Evolutionary conservation across 1,140 invertebrate species (phyloP).

Genomic region (Monomorium pharaonis): DNA sequence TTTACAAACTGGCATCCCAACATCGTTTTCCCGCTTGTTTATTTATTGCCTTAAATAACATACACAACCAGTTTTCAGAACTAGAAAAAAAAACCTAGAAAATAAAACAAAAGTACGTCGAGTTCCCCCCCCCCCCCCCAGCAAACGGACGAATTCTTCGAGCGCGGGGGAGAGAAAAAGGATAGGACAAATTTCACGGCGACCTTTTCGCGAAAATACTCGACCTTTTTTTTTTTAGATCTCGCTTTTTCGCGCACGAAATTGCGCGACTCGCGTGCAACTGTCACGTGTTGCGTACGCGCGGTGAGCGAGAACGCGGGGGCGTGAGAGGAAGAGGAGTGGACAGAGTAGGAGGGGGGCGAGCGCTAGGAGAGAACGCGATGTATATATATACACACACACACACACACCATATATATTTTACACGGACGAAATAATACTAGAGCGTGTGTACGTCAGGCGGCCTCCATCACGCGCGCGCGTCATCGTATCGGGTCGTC

Average conservation of each 20-base stretch:
- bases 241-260: neutral
- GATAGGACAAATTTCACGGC: neutral
- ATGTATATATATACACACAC: neutral
- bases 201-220: neutral
- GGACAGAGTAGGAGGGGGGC: neutral
- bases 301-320: neutral
- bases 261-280: constrained; percentile 47
- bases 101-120: too few species aligned
- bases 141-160: too few species aligned
- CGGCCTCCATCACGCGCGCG: constrained; percentile 37
- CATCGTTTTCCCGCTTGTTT: too few species aligned
- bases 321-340: neutral
- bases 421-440: constrained; percentile 1
- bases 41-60: too few species aligned
- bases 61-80: too few species aligned
- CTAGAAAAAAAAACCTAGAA: too few species aligned
- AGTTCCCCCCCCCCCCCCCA: too few species aligned
- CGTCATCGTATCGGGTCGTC: constrained; percentile 7
- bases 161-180: neutral
- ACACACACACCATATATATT: neutral
- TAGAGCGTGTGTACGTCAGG: constrained; percentile 22
- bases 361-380: neutral
- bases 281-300: constrained; percentile 58
- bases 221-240: neutral
- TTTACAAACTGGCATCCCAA: too few species aligned